These are phyloP conservation scores for Hippocampus guttulatus DNA, from an alignment of 2,113 vertebrate species.

Conservation along the genomic window DNA sequence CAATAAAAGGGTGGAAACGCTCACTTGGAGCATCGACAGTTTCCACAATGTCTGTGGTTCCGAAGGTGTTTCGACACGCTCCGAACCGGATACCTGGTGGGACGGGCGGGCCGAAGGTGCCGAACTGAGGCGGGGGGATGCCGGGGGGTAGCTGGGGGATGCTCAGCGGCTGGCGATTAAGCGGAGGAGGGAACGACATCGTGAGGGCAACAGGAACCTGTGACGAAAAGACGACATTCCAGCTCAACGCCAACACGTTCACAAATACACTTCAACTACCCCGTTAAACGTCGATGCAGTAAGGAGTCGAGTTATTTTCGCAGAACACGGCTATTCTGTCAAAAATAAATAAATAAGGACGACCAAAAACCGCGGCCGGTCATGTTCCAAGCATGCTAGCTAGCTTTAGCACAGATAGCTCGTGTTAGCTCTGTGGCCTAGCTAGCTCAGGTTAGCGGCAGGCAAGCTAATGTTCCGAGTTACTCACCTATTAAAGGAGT, in stretches of 20 bases:
- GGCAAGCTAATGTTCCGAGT: conserved; percentile 17
- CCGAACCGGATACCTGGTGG: conserved; percentile 69
- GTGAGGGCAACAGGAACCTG: conserved; percentile 72
- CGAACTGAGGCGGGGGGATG: conserved; percentile 90
- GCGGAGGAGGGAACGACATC: conserved; percentile 95
- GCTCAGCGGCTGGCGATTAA: conserved; percentile 83
- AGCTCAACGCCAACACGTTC: neutral
- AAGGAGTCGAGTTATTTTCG: neutral
- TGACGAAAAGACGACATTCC: conserved; percentile 7
- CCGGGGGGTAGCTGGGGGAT: conserved; percentile 82
- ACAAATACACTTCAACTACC: neutral
- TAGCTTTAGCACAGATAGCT: conserved; percentile 39
- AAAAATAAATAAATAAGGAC: too few relatives aligned
- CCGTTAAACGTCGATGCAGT: neutral
- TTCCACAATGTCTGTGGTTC: neutral
- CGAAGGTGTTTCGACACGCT: neutral
- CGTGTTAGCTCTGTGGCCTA: conserved; percentile 42
- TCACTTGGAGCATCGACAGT: neutral
- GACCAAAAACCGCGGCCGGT: neutral
- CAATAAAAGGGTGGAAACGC: neutral
- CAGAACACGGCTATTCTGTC: neutral
- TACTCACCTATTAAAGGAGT: conserved; percentile 46
- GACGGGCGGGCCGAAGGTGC: conserved; percentile 84
- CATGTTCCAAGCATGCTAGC: neutral
- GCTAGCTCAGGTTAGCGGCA: conserved; percentile 36